These are phyloP conservation scores for Leucoraja ocellata DNA, from an alignment of 2,797 vertebrate genomes.

Conservation along the genomic window DNA sequence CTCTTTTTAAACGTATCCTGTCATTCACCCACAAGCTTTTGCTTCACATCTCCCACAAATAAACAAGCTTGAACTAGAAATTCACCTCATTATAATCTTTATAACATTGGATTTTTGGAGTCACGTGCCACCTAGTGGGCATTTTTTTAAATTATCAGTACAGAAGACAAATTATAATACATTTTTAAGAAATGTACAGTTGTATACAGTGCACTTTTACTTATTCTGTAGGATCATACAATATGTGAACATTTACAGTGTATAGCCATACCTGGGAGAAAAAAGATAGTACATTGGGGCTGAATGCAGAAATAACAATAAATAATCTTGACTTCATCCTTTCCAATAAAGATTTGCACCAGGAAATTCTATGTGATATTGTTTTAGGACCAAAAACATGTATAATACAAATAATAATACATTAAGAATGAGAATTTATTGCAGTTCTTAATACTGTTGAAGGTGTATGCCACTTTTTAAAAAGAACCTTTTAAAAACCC, in stretches of 20 bases:
- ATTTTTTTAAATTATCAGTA: not conserved
- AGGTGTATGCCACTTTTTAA: not conserved
- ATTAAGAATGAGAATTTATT: conserved; percentile 9
- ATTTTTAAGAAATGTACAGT: not conserved
- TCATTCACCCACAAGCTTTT: not conserved
- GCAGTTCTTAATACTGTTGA: conserved; percentile 30
- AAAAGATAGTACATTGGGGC: not conserved
- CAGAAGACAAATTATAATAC: not conserved
- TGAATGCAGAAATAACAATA: not conserved
- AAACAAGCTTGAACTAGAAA: not conserved
- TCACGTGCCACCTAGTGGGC: conserved; percentile 25
- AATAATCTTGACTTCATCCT: not conserved
- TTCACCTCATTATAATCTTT: too few relatives aligned
- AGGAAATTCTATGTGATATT: conserved; percentile 6
- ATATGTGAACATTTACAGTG: not conserved
- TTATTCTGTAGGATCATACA: not conserved
- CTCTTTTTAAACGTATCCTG: too few relatives aligned
- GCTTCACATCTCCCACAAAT: not conserved
- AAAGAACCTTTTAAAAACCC: not conserved
- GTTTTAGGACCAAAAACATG: not conserved
- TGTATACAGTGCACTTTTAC: not conserved
- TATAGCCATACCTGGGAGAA: not conserved
- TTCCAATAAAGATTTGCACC: not conserved
- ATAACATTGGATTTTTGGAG: not conserved
- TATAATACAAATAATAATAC: conserved; percentile 9